Evolutionary conservation across 2,797 vertebrate genomes (phyloP), one percentile per base, ranked within the genome.

Genomic region (Kryptopterus vitreolus): DNA sequence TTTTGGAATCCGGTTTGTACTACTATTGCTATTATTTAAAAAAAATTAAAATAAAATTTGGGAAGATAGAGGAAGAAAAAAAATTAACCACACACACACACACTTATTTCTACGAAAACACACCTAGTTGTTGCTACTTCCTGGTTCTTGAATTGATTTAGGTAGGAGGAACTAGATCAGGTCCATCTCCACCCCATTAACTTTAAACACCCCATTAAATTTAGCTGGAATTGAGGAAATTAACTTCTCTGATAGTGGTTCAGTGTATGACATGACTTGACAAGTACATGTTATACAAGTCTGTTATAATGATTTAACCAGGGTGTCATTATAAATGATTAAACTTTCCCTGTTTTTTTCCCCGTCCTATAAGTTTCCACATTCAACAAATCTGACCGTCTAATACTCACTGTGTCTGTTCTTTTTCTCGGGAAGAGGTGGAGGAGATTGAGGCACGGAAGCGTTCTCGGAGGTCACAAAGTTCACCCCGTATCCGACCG

Each of bases 371-470:
- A 33, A 3, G 18, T 26, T 53, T 11, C 8, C 18, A 69, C n/a
- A 2, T 9, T 18, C 15, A 50, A 20, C 4, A 20, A 48, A 53
- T 20, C 48, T 11, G 4, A 29, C 26, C 20, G 57, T 6, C n/a
- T 29, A 11, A 73, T 48, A 90, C 97, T 97, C 92, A 98, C 96
- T 97, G 91, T 97, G 94, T 80, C 95, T 94, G 85, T 91, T 95
- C 84, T 96, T 98, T 92, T 98, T 98, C 88, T 98, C 96, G 0
- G 97, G 97, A 0, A 98, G 93, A 31, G 96, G 96, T 0, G 97
- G 96, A 0, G 97, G 97, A 10, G 94, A 95, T 83, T 94, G 94
- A 1, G 95, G 90, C 84, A 94, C 88, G 24, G 90, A 88, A 0
- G 81, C 73, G 1, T 87, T 83, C 58, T 92, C 93, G 0, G 90